Evolutionary conservation across 2,888 invertebrate species (phyloP).

Genomic region (Sphecodes monilicornis): DNA sequence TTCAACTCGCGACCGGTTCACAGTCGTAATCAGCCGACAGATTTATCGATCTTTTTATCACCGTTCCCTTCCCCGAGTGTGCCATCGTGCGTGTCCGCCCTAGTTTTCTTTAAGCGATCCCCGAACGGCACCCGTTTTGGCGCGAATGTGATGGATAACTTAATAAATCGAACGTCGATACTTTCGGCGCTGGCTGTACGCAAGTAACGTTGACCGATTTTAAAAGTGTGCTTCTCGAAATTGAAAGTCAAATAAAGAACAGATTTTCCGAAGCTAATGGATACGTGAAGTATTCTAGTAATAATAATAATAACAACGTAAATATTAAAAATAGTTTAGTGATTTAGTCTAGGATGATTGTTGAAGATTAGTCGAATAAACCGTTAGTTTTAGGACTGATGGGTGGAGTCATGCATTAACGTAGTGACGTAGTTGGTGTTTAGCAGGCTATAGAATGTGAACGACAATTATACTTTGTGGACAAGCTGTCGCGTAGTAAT

Average conservation of each 20-base stretch:
- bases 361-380: not conserved
- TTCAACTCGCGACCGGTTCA: slow-evolving; percentile 15
- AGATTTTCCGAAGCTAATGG: not conserved
- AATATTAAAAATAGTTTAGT: not conserved
- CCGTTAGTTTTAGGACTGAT: not conserved
- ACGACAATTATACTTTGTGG: not conserved
- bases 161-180: slow-evolving; percentile 1
- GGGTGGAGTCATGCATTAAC: not conserved
- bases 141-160: slow-evolving; percentile 30
- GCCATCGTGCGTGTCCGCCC: not conserved
- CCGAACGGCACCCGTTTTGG: slow-evolving; percentile 31
- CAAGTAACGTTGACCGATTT: too few species aligned
- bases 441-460: not conserved
- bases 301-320: too few species aligned
- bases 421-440: not conserved
- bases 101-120: not conserved
- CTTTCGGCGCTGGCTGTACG: not conserved
- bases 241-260: not conserved
- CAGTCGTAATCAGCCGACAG: not conserved
- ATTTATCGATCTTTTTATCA: not conserved
- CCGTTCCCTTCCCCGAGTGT: not conserved
- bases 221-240: not conserved
- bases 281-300: too few species aligned
- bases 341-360: not conserved
- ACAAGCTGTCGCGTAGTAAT: not conserved